Evolutionary conservation across 1,140 invertebrate genomes (phyloP).

Genomic region (Asbolus verrucosus): DNA sequence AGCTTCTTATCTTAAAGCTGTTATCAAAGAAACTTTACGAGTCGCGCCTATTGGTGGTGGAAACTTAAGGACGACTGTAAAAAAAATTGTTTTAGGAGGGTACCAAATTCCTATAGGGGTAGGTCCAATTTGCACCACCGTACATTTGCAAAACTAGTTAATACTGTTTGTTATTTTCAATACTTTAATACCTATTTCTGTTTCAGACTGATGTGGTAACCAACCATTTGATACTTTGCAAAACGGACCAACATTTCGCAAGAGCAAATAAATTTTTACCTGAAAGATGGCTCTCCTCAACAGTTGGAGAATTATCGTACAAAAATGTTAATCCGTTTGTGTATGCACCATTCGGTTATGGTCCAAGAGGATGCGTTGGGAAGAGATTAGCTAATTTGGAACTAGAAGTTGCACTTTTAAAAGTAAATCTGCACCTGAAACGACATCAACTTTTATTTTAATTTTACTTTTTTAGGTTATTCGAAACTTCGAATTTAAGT

Average conservation of each 20-base stretch:
- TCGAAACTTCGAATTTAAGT: constrained; percentile 44
- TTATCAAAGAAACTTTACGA: constrained; percentile 73
- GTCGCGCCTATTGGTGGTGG: constrained; percentile 68
- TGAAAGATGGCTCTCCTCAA: constrained; percentile 47
- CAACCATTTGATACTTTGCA: constrained; percentile 3
- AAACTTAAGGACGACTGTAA: constrained; percentile 66
- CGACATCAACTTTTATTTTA: too few relatives aligned
- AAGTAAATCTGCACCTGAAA: constrained; percentile 51
- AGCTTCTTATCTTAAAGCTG: constrained; percentile 73
- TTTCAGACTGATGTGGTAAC: constrained; percentile 16
- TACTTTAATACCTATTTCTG: neutral
- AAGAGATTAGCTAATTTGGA: constrained; percentile 78
- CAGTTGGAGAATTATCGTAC: constrained; percentile 18
- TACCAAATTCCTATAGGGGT: constrained; percentile 73
- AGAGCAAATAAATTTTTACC: constrained; percentile 45
- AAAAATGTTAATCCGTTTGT: constrained; percentile 46
- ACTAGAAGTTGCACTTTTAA: constrained; percentile 72
- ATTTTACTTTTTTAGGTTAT: constrained; percentile 39
- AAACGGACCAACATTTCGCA: constrained; percentile 35
- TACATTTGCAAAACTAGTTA: too few relatives aligned
- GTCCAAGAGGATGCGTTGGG: constrained; percentile 65
- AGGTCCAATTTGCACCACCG: too few relatives aligned
- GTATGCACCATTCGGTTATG: constrained; percentile 47
- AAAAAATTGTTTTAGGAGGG: constrained; percentile 69
- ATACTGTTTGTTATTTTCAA: neutral